These are phyloP conservation scores for Malurus leucopterus DNA, from an alignment of 2,797 vertebrate species.

Conservation along the genomic window DNA sequence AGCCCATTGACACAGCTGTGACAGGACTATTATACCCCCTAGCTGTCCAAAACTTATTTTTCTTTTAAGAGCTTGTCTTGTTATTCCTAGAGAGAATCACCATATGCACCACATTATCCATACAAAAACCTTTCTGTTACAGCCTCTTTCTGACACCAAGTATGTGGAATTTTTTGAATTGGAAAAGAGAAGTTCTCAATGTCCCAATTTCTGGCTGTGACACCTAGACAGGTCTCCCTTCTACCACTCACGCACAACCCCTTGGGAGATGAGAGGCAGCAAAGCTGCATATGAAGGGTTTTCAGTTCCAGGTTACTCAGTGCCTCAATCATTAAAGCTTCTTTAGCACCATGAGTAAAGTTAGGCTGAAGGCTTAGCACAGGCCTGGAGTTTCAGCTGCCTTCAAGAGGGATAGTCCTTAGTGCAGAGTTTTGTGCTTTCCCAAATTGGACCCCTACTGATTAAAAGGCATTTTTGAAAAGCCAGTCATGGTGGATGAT, in stretches of 20 bases:
- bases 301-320: not conserved
- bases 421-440: not conserved
- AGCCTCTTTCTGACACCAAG: not conserved
- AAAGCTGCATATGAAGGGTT: not conserved
- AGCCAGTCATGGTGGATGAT: not conserved
- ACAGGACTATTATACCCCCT: not conserved
- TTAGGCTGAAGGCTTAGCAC: not conserved
- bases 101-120: not conserved
- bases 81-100: not conserved
- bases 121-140: not conserved
- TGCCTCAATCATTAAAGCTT: not conserved
- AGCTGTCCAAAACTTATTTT: not conserved
- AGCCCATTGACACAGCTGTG: slow-evolving; percentile 24
- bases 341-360: not conserved
- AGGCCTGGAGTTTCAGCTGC: not conserved
- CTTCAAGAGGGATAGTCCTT: not conserved
- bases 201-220: not conserved
- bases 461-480: slow-evolving; percentile 21
- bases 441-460: not conserved
- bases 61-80: not conserved
- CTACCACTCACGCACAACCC: not conserved
- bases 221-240: not conserved
- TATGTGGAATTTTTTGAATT: not conserved
- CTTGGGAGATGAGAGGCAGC: not conserved
- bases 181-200: not conserved